Percentiles rank a stretch among this genome's conserved stretches.
phyloP scores from a whole-genome alignment of 2,888 invertebrate species.

The Agrochola circellaris region DNA sequence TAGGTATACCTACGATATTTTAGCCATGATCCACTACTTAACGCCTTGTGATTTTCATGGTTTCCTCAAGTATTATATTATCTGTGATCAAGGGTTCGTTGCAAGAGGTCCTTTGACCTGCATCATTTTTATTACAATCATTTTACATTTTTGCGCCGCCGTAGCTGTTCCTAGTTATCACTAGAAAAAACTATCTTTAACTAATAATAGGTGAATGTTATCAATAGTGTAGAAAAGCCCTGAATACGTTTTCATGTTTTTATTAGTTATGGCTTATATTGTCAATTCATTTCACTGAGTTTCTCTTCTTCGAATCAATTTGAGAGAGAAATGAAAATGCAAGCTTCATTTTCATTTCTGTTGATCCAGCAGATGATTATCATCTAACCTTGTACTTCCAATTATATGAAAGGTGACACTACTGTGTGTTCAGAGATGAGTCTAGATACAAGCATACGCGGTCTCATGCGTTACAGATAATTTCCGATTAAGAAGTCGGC shows the following conservation, averaged over 20 bases:
- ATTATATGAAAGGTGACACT: not conserved
- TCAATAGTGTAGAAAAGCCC: not conserved
- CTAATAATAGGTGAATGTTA: not conserved
- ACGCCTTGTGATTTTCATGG: too few relatives aligned
- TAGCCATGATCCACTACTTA: too few relatives aligned
- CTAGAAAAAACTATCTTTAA: not conserved
- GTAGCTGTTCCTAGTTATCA: not conserved
- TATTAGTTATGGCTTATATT: not conserved
- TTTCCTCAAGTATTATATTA: not conserved
- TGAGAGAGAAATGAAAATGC: not conserved
- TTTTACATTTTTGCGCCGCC: not conserved
- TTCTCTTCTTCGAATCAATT: not conserved
- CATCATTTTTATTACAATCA: not conserved
- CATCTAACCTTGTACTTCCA: not conserved
- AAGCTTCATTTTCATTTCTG: constrained; percentile 1
- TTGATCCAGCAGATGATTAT: not conserved
- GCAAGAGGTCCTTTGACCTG: too few relatives aligned
- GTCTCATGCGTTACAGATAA: constrained; percentile 1
- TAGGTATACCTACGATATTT: not conserved
- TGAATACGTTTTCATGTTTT: not conserved
- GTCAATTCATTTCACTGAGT: not conserved
- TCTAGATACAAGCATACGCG: not conserved
- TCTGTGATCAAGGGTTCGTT: not conserved
- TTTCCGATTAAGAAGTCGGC: constrained; percentile 11
- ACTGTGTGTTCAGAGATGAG: not conserved